These are phyloP conservation scores for Aphaenogaster floridana DNA, from an alignment of 1,140 invertebrate genomes.

Conservation along the genomic window DNA sequence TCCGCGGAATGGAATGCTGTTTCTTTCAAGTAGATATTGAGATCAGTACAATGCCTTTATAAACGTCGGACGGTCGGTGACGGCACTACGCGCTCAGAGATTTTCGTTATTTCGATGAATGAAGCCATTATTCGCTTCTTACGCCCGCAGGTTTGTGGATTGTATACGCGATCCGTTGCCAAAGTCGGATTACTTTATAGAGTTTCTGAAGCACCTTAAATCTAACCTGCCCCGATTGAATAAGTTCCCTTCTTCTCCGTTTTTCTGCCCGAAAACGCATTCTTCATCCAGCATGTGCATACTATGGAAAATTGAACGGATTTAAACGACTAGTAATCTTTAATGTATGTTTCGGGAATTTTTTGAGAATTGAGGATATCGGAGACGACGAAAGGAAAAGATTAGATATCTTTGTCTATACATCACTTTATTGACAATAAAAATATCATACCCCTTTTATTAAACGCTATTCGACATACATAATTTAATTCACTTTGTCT, in stretches of 20 bases:
- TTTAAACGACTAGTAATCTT: slow-evolving; percentile 31
- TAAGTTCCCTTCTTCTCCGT: slow-evolving; percentile 39
- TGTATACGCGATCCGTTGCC: slow-evolving; percentile 64
- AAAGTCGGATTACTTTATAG: slow-evolving; percentile 79
- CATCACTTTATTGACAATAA: not conserved
- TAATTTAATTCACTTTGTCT: not conserved
- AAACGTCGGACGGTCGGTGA: slow-evolving; percentile 58
- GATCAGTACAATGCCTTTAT: slow-evolving; percentile 74
- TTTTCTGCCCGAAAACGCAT: slow-evolving; percentile 20
- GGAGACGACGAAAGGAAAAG: not conserved
- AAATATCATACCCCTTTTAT: not conserved
- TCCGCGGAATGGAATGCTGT: slow-evolving; percentile 68
- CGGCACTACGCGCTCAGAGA: slow-evolving; percentile 62
- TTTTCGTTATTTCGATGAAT: slow-evolving; percentile 78
- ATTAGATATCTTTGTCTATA: not conserved
- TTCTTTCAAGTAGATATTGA: slow-evolving; percentile 71
- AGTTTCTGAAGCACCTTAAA: slow-evolving; percentile 71
- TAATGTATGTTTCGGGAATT: not conserved
- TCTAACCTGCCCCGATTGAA: slow-evolving; percentile 66
- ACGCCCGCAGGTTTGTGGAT: slow-evolving; percentile 67
- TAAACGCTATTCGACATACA: not conserved
- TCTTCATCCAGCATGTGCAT: slow-evolving; percentile 16
- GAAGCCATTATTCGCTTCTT: slow-evolving; percentile 80
- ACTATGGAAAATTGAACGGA: slow-evolving; percentile 12
- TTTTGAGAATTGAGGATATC: not conserved